Evolutionary conservation across 2,888 invertebrate genomes (phyloP), one percentile per base, ranked within the genome.

Genomic region (Tachina fera): DNA sequence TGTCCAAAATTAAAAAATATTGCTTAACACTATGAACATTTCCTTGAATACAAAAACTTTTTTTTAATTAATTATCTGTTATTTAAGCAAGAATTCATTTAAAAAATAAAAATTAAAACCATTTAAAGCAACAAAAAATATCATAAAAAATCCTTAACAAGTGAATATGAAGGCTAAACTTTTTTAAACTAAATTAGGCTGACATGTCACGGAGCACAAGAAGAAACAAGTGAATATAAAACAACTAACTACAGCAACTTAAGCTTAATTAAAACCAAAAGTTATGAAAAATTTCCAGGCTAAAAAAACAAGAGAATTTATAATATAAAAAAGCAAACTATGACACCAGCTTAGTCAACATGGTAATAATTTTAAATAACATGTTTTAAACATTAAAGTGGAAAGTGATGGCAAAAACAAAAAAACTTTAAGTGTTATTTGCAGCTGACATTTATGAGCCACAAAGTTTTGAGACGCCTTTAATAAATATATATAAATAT

Each of bases 381-480:
- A 77, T 77, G 47, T 51, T 51, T 51, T 72, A 60, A 41, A 51
- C 9, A 68, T 45, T 60, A 41, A 63, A 60, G 19, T 49, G 9
- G 9, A 56, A 72, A 65, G n/a, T 65, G n/a, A 10, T 61, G 61
- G 39, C 8, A 49, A 22, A 67, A 60, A n/a, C n/a, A n/a, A 74
- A 13, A 22, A 16, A 60, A 49, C 49, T 43, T 58, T 19, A 63
- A 74, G 31, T 71, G 65, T 58, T 58, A 49, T 76, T 82, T 79
- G 77, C 22, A 49, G 31, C 22, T 79, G 82, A 75, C 82, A 77
- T 79, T 85, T 82, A 85, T 85, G 74, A 82, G 85, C 45, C 43
- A 19, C 63, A 82, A 85, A 84, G 70, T 79, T 82, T 85, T 49
- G 78, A 82, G 85, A 75, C 82, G 74, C 78, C 85, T 85, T 82